Evolutionary conservation across 2,797 vertebrate species (phyloP), one percentile per base, ranked within the genome.

Genomic region (Acipenser transmontanus): DNA sequence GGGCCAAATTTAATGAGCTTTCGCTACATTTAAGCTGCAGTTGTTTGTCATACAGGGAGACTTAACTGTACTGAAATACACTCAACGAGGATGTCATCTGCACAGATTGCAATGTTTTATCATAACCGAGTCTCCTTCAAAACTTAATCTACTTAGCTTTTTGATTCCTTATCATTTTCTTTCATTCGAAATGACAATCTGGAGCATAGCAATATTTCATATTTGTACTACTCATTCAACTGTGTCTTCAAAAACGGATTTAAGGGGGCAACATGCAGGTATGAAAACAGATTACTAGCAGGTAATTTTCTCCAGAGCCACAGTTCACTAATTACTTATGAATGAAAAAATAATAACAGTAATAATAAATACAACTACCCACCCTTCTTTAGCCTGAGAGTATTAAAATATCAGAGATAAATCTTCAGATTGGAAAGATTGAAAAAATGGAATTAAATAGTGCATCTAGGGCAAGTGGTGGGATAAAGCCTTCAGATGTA

Each of bases 111-210:
- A 74, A 75, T 75, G 80, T 84, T 85, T 86, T 84, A 71, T 71
- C 73, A 78, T 85, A 88, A 87, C 83, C 84, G 81, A 84, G 84
- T 89, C 88, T 88, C 81, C 85, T 89, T 89, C 81, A 84, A 82
- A 87, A 84, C 82, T 84, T 88, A 88, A 88, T 88, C 88, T 89
- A 88, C 79, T 87, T 87, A 87, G 78, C 82, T 87, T 86, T 85
- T 86, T 84, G 80, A 84, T 85, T 88, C 83, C 86, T 88, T 90
- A 85, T 85, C 82, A 86, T 85, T 85, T 85, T 80, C 84, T 79
- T 63, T 87, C 82, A 85, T 82, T 81, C 77, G 70, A 82, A 86
- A 86, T 83, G 73, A 84, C 86, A 90, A 89, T 88, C 84, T 81
- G 77, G 67, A 77, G 84, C 78, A 81, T 77, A 34, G 34, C 34